Percentiles rank a stretch among this genome's conserved stretches.
Conservation (phyloP, 2,888 invertebrate species). For the Melinopterus prodromus region DNA sequence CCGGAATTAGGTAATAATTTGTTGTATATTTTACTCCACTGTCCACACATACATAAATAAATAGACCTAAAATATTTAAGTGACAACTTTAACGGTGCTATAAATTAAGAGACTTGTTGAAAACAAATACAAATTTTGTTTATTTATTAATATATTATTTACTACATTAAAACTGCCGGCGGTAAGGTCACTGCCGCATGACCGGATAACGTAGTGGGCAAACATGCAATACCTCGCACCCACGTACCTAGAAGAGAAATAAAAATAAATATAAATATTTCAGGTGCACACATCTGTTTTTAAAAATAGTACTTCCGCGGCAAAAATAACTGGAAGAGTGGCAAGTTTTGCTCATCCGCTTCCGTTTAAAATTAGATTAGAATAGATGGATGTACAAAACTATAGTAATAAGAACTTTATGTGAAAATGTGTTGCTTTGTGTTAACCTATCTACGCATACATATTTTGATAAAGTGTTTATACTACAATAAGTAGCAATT, state of each 20-base stretch:
- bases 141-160: constrained; percentile 11
- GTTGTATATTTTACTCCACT: too few relatives aligned
- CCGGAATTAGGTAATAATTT: constrained; percentile 20
- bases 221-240: constrained; percentile 68
- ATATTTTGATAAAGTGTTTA: too few relatives aligned
- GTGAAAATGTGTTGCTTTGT: too few relatives aligned
- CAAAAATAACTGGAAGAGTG: background rate
- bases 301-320: constrained; percentile 7
- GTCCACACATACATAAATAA: constrained; percentile 5
- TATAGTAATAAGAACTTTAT: too few relatives aligned
- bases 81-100: background rate
- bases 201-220: constrained; percentile 73
- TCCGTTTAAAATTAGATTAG: background rate
- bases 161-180: constrained; percentile 49
- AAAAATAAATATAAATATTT: constrained; percentile 17
- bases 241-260: constrained; percentile 57
- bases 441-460: too few relatives aligned
- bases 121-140: constrained; percentile 16
- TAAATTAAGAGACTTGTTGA: background rate
- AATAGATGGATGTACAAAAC: background rate
- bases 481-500: too few relatives aligned
- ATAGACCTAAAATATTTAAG: background rate
- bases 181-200: constrained; percentile 62
- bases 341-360: background rate
- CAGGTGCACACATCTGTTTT: constrained; percentile 7